Evolutionary conservation across 2,113 vertebrate genomes (phyloP).

Genomic region (Etia nguti): DNA sequence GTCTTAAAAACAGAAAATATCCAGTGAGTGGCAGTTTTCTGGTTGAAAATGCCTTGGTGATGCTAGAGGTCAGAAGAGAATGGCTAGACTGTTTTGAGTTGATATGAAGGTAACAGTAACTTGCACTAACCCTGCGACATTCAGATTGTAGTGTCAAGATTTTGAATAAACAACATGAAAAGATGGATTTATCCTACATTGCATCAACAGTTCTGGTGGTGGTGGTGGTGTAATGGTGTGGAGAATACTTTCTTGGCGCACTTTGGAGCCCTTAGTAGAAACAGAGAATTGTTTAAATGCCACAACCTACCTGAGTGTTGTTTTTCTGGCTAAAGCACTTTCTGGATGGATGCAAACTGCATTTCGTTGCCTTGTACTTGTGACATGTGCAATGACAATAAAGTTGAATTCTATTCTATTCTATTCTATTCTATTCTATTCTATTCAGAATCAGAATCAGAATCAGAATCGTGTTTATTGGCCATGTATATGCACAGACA

Average conservation of each 20-base stretch:
- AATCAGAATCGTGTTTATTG: no score
- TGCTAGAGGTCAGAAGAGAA: not conserved
- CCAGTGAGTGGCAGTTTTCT: not conserved
- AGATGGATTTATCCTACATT: not conserved
- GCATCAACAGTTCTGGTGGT: not conserved
- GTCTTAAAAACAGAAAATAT: not conserved
- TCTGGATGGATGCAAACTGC: no score
- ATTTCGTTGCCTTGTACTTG: no score
- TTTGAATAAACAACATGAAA: not conserved
- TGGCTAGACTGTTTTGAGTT: not conserved
- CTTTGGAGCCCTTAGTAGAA: not conserved
- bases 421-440: no score
- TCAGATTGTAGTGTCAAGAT: not conserved
- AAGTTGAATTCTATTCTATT: no score
- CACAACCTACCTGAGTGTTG: not conserved
- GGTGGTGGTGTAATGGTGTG: not conserved
- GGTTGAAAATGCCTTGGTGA: not conserved
- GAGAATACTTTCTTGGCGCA: not conserved
- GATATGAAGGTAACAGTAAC: not conserved
- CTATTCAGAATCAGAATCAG: no score
- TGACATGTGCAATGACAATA: no score
- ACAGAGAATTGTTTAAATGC: not conserved
- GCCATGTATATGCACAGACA: no score
- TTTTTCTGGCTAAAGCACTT: no score
- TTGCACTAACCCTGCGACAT: not conserved